Conservation (phyloP, 2,113 vertebrate genomes). For the Oxygymnocypris stewartii region DNA sequence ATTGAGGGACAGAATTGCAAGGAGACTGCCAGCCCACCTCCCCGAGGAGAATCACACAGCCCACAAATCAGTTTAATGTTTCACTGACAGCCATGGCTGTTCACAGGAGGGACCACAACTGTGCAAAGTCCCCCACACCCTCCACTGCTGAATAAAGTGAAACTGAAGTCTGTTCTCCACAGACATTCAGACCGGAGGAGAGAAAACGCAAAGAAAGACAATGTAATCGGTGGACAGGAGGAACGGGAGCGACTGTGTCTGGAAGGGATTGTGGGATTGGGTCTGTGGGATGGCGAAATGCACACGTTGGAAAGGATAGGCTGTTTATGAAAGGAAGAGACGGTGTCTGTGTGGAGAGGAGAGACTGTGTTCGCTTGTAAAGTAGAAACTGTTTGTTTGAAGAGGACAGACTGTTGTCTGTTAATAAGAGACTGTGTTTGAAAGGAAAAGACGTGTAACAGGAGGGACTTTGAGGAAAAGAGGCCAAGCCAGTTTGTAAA, state of each 20-base stretch:
- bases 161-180: slow-evolving; percentile 34
- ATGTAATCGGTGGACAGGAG: slow-evolving; percentile 1
- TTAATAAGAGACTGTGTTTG: not conserved
- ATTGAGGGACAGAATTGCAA: slow-evolving; percentile 79
- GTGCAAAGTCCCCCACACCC: slow-evolving; percentile 12
- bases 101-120: slow-evolving; percentile 43
- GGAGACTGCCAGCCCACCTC: slow-evolving; percentile 85
- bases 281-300: too few relatives aligned
- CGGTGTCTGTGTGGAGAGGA: not conserved
- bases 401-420: not conserved
- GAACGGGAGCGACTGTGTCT: not conserved
- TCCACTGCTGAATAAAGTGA: slow-evolving; percentile 33
- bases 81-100: slow-evolving; percentile 49
- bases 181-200: slow-evolving; percentile 16
- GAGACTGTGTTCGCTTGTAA: not conserved
- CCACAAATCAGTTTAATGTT: slow-evolving; percentile 55
- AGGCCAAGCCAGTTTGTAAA: not conserved
- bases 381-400: not conserved
- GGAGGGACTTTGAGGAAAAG: not conserved
- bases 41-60: slow-evolving; percentile 64
- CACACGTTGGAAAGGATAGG: not conserved
- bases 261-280: slow-evolving; percentile 7
- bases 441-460: not conserved
- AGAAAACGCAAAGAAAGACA: slow-evolving; percentile 5
- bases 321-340: not conserved